These are phyloP conservation scores for Brachirus orientalis DNA, from an alignment of 2,113 vertebrate species.

Conservation along the genomic window DNA sequence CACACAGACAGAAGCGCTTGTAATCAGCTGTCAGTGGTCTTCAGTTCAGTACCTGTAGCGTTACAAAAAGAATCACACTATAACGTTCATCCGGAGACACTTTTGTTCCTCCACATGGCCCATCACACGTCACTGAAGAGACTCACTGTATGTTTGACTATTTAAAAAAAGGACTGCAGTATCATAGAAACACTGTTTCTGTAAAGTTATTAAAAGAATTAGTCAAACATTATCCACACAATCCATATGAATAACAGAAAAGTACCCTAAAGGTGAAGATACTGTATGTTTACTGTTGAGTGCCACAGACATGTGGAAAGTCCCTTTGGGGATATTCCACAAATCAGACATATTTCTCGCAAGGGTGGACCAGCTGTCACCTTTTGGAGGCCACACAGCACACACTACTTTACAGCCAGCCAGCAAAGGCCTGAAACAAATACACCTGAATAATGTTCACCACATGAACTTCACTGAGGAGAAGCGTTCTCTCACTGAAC, in stretches of 20 bases:
- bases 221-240: background rate
- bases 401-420: slow-evolving; percentile 1
- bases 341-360: slow-evolving; percentile 44
- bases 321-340: slow-evolving; percentile 44
- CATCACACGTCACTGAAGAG: background rate
- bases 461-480: background rate
- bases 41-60: background rate
- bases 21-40: background rate
- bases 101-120: background rate
- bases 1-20: background rate
- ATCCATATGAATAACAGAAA: background rate
- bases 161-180: background rate
- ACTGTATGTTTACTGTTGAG: background rate
- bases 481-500: background rate
- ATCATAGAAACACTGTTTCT: no score
- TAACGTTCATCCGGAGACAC: background rate
- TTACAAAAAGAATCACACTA: no score
- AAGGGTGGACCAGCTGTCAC: slow-evolving; percentile 37
- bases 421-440: slow-evolving; percentile 2
- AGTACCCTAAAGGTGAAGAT: background rate
- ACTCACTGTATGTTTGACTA: background rate
- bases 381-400: slow-evolving; percentile 24
- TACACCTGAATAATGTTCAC: background rate
- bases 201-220: background rate
- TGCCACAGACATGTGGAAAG: background rate